Conservation (phyloP, 2,113 vertebrate genomes). For the Gasterosteus aculeatus region DNA sequence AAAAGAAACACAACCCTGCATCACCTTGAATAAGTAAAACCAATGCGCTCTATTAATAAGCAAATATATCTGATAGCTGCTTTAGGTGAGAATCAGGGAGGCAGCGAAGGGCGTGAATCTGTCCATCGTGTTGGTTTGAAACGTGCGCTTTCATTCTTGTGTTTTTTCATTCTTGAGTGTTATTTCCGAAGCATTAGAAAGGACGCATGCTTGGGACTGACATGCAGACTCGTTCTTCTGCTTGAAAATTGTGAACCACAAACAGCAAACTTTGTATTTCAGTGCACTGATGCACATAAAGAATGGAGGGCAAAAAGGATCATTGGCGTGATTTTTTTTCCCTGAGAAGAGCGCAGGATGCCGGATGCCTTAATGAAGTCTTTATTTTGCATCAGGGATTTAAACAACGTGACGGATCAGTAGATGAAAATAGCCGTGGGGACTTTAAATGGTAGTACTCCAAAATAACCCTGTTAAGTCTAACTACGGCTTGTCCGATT, state of each 20-base stretch:
- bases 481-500: conserved; percentile 66
- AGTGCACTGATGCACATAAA: neutral
- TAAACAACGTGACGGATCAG: conserved; percentile 52
- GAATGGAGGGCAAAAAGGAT: conserved; percentile 5
- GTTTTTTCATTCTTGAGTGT: too few species aligned
- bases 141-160: neutral
- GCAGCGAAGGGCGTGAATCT: neutral
- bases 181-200: neutral
- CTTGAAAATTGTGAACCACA: neutral
- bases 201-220: neutral
- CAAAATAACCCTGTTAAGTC: conserved; percentile 70
- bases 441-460: conserved; percentile 52
- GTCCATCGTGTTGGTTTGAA: neutral
- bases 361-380: conserved; percentile 39
- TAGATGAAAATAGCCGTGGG: conserved; percentile 49
- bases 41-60: neutral
- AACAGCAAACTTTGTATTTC: neutral
- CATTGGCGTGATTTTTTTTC: conserved; percentile 19
- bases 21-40: neutral
- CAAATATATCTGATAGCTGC: neutral
- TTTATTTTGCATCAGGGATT: conserved; percentile 55
- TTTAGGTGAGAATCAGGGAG: neutral
- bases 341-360: conserved; percentile 8
- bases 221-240: neutral
- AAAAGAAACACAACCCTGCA: neutral